Conservation (phyloP, 2,888 invertebrate genomes). For the Melangyna quadrimaculata region DNA sequence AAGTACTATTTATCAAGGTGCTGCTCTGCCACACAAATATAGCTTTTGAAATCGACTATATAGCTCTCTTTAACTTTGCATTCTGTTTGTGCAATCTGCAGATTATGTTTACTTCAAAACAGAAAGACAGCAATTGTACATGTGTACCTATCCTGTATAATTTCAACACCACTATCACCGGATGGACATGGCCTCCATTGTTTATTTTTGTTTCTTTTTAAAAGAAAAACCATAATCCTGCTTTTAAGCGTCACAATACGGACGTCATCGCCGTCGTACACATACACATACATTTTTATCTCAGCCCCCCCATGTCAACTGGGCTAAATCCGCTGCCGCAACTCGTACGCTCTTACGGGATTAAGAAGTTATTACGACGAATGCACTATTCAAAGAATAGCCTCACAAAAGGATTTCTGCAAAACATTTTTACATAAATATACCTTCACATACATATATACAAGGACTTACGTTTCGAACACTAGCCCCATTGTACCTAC, state of each 20-base stretch:
- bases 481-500: not conserved
- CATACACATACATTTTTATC: not conserved
- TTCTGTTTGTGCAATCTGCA: not conserved
- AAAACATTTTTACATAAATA: conserved; percentile 11
- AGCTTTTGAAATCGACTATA: not conserved
- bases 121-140: not conserved
- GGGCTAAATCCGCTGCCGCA: not conserved
- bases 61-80: not conserved
- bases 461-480: not conserved
- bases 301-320: not conserved
- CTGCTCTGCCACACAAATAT: not conserved
- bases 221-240: conserved; percentile 6
- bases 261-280: not conserved
- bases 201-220: not conserved
- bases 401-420: conserved; percentile 39
- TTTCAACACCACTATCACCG: not conserved
- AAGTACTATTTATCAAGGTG: not conserved
- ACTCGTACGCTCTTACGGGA: conserved; percentile 15
- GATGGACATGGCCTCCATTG: not conserved
- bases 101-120: not conserved
- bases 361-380: conserved; percentile 33
- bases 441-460: not conserved
- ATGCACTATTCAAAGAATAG: conserved; percentile 47
- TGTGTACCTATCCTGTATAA: not conserved
- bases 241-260: conserved; percentile 21